Evolutionary conservation across 53 echinoderm and acorn worm genomes (phyloP).

Genomic region (Echinarachnius parma): DNA sequence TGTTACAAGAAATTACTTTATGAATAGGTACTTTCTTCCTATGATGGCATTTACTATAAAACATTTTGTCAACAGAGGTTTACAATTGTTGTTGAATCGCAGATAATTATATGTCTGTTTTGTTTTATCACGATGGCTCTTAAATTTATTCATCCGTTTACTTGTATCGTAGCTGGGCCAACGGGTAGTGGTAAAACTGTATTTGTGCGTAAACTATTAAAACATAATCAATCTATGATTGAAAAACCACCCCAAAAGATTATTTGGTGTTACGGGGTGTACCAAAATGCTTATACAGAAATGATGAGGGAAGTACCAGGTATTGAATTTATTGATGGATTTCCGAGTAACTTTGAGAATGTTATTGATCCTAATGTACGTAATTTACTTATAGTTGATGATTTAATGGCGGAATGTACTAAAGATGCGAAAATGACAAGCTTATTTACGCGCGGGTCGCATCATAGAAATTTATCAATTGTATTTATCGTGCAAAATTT

Average conservation of each 20-base stretch:
- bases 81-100: constrained; percentile 28
- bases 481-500: constrained; percentile 56
- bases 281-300: constrained; percentile 36
- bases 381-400: constrained; percentile 53
- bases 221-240: constrained; percentile 29
- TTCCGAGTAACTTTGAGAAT: constrained; percentile 42
- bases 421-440: constrained; percentile 43
- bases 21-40: too few species aligned
- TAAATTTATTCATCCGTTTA: constrained; percentile 34
- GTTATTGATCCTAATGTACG: constrained; percentile 39
- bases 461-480: constrained; percentile 51
- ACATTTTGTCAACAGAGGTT: background rate
- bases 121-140: constrained; percentile 7
- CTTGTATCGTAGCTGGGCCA: constrained; percentile 42
- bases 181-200: constrained; percentile 46
- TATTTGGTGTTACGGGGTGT: constrained; percentile 60
- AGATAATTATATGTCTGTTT: too few species aligned
- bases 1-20: too few species aligned
- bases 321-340: constrained; percentile 55
- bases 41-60: constrained; percentile 28
- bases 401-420: constrained; percentile 52
- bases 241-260: constrained; percentile 40
- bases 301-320: constrained; percentile 39
- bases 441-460: constrained; percentile 47
- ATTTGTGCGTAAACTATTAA: constrained; percentile 44